Evolutionary conservation across 2,113 vertebrate species (phyloP).

Genomic region (Tetrao urogallus): DNA sequence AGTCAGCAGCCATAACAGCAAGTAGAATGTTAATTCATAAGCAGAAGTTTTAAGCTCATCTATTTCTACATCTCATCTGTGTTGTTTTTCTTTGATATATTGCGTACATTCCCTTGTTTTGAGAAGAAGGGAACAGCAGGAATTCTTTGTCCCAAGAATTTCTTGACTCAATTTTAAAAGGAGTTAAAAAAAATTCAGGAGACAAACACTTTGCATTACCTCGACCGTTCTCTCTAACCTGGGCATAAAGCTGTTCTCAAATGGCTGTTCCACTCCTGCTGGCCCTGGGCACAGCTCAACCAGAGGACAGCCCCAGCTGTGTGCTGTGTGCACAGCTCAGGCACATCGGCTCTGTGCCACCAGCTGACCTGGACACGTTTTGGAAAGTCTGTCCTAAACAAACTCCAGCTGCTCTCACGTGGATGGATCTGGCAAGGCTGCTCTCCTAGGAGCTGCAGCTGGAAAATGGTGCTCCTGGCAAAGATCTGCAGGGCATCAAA

Average conservation of each 20-base stretch:
- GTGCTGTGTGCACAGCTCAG: neutral
- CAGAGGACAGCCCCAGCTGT: neutral
- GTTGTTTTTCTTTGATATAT: neutral
- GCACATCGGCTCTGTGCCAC: neutral
- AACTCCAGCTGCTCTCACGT: neutral
- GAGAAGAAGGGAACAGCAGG: rapidly evolving
- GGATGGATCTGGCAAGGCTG: neutral
- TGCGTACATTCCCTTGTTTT: rapidly evolving
- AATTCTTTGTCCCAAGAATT: neutral
- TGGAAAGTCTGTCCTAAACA: neutral
- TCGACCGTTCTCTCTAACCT: neutral
- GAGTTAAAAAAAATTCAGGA: neutral
- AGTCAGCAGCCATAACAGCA: neutral
- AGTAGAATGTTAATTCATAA: neutral
- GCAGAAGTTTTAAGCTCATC: neutral
- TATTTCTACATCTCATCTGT: neutral
- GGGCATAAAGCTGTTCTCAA: neutral
- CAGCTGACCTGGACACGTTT: neutral
- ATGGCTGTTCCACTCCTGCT: neutral
- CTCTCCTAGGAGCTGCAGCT: neutral
- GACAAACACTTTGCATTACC: neutral
- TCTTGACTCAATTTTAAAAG: neutral
- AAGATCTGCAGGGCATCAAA: rapidly evolving
- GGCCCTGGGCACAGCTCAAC: neutral
- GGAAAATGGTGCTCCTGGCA: neutral